phyloP scores from a whole-genome alignment of 2,888 invertebrate species.

The Archips xylosteana region DNA sequence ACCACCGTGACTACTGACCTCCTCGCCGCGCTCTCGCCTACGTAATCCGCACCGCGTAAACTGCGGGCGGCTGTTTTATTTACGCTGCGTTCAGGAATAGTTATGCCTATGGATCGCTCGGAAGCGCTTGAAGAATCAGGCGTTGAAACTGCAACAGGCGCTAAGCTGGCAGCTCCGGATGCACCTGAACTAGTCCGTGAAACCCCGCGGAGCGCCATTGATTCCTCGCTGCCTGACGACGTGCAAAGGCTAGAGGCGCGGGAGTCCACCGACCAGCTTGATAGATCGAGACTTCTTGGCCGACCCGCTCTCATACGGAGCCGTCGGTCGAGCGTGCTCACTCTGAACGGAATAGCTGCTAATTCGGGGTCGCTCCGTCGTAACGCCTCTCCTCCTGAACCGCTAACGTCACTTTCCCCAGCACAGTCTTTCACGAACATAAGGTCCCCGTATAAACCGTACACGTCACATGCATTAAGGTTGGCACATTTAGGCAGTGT shows the following conservation, averaged over 20 bases:
- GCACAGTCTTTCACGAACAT: slow-evolving; percentile 96
- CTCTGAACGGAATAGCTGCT: slow-evolving; percentile 93
- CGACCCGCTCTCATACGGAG: slow-evolving; percentile 93
- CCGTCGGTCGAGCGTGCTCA: slow-evolving; percentile 92
- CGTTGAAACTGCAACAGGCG: slow-evolving; percentile 81
- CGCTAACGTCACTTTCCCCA: slow-evolving; percentile 90
- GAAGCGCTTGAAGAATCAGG: slow-evolving; percentile 76
- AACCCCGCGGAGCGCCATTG: slow-evolving; percentile 90
- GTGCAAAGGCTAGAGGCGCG: slow-evolving; percentile 92
- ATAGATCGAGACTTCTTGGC: slow-evolving; percentile 92
- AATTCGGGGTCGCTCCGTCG: slow-evolving; percentile 94
- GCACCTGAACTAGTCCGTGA: slow-evolving; percentile 92
- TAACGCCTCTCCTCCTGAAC: slow-evolving; percentile 90
- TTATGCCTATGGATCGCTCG: slow-evolving; percentile 62
- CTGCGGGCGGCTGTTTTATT: slow-evolving; percentile 70
- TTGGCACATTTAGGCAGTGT: slow-evolving; percentile 92
- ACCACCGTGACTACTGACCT: slow-evolving; percentile 94
- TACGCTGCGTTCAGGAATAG: slow-evolving; percentile 40
- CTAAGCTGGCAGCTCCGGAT: slow-evolving; percentile 86
- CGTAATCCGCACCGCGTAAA: slow-evolving; percentile 75
- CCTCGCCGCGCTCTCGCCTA: slow-evolving; percentile 81
- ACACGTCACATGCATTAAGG: slow-evolving; percentile 92
- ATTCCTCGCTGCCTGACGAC: slow-evolving; percentile 95
- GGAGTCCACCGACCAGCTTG: slow-evolving; percentile 95
- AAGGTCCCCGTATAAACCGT: slow-evolving; percentile 94